Evolutionary conservation across 2,888 invertebrate genomes (phyloP).

Genomic region (Eremobia ochroleuca): DNA sequence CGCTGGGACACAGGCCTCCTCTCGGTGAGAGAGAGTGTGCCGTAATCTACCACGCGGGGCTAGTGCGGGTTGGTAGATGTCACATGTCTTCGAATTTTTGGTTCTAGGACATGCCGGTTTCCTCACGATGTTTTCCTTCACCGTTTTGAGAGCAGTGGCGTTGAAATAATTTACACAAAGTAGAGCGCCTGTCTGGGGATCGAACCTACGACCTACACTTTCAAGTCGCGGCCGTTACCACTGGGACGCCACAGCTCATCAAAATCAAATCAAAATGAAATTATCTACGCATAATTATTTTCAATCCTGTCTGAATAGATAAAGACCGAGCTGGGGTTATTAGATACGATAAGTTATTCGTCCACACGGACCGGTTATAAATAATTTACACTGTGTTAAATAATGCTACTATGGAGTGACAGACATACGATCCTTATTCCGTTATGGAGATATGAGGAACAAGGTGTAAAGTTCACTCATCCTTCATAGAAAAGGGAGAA

Average conservation of each 20-base stretch:
- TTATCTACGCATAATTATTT: neutral
- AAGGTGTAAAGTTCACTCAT: neutral
- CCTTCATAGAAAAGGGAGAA: neutral
- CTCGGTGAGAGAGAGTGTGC: too few relatives aligned
- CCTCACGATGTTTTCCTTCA: too few relatives aligned
- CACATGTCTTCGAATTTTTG: too few relatives aligned
- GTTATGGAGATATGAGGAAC: neutral
- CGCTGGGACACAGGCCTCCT: too few relatives aligned
- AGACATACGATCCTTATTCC: neutral
- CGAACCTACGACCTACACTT: neutral
- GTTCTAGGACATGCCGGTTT: too few relatives aligned
- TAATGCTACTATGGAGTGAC: neutral
- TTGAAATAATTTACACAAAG: too few relatives aligned
- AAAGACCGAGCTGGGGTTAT: neutral
- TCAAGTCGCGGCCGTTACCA: neutral
- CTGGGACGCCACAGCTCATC: neutral
- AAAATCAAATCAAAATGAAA: neutral
- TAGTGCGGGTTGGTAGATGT: too few relatives aligned
- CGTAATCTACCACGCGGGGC: too few relatives aligned
- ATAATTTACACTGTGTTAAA: neutral
- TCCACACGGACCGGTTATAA: neutral
- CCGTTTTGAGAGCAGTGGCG: too few relatives aligned
- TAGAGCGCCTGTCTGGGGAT: neutral
- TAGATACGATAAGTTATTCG: constrained; percentile 14
- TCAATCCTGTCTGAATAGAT: neutral